Conservation (phyloP, 2,797 vertebrate genomes). For the Schizopygopsis malacanthus region DNA sequence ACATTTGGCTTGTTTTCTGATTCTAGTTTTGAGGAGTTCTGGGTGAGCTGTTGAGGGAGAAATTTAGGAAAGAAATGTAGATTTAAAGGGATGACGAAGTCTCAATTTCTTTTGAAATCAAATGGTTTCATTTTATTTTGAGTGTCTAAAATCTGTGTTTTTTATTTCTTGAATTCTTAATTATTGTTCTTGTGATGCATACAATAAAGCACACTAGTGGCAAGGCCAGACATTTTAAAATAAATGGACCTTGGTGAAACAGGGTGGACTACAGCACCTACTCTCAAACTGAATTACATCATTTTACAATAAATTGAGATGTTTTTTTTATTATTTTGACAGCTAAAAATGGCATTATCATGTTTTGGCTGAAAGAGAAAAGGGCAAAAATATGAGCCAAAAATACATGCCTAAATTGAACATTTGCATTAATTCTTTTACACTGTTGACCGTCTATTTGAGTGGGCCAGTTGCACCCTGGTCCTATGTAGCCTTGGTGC, state of each 20-base stretch:
- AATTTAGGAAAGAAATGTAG: background rate
- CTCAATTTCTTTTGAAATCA: background rate
- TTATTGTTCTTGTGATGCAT: background rate
- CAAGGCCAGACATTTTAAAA: background rate
- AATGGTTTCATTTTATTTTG: background rate
- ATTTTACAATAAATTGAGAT: background rate
- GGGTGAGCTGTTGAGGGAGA: background rate
- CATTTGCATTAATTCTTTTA: background rate
- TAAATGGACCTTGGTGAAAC: background rate
- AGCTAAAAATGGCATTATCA: background rate
- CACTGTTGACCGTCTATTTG: background rate
- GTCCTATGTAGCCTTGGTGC: background rate
- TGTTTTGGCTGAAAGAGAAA: background rate
- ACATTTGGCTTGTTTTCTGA: constrained; percentile 16
- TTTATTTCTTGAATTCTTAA: background rate
- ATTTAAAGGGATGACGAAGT: background rate
- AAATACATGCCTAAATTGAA: background rate
- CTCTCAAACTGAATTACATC: background rate
- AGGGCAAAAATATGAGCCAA: background rate
- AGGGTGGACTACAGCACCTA: too few relatives aligned
- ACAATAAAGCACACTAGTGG: background rate
- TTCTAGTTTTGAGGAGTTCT: background rate
- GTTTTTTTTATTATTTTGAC: background rate
- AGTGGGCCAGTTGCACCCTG: background rate
- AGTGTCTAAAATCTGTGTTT: background rate